Evolutionary conservation across 2,113 vertebrate genomes (phyloP).

Genomic region (Zapus hudsonius): DNA sequence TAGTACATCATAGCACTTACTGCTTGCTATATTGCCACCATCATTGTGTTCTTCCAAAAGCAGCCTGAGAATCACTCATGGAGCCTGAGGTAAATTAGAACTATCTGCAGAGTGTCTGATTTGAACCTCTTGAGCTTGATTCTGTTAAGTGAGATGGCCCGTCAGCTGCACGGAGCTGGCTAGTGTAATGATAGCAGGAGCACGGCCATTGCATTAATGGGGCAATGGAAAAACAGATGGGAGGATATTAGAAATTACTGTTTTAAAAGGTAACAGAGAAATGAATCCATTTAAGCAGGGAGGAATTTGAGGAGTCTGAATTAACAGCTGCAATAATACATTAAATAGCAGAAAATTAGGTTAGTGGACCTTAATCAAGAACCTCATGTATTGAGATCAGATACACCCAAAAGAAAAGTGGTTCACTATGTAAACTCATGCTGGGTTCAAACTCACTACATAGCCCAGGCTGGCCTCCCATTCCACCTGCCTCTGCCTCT

Average conservation of each 20-base stretch:
- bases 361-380: neutral
- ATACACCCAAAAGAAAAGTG: neutral
- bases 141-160: neutral
- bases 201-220: neutral
- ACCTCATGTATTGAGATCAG: neutral
- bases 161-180: neutral
- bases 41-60: neutral
- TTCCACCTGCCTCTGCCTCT: neutral
- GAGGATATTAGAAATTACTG: neutral
- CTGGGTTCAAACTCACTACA: neutral
- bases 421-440: neutral
- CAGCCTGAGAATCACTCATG: neutral
- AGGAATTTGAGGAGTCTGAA: neutral
- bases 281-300: neutral
- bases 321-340: neutral
- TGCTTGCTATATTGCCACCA: neutral
- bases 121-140: neutral
- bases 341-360: conserved; percentile 7
- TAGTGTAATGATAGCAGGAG: neutral
- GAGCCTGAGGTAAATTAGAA: neutral
- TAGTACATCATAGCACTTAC: neutral
- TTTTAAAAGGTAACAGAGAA: neutral
- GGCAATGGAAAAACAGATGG: neutral
- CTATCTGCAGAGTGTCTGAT: neutral
- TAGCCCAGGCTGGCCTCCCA: neutral